These are phyloP conservation scores for Pristiophorus japonicus DNA, from an alignment of 2,113 vertebrate species.

Conservation along the genomic window DNA sequence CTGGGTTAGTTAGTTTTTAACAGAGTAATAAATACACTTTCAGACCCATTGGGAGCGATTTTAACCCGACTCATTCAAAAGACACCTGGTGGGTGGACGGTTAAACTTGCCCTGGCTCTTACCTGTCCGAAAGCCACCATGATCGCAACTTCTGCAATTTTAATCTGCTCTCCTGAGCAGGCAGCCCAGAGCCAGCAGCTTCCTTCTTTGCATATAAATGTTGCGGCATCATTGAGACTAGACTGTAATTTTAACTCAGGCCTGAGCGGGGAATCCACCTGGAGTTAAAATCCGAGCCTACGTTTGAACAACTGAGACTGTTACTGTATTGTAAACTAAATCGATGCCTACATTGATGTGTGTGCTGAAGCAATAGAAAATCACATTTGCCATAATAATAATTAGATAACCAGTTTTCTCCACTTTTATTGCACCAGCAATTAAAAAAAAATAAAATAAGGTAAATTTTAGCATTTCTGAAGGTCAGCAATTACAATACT, in stretches of 20 bases:
- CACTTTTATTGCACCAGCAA: neutral
- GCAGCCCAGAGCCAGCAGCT: too few species aligned
- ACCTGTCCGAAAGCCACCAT: too few species aligned
- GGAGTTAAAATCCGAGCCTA: neutral
- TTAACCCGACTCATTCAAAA: too few species aligned
- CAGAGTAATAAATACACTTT: neutral
- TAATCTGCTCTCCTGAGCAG: too few species aligned
- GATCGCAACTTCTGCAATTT: too few species aligned
- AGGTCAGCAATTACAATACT: neutral
- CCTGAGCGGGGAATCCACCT: too few species aligned
- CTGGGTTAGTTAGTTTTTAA: neutral
- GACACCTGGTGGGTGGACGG: too few species aligned
- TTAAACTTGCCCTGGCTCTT: too few species aligned
- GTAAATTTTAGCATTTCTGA: neutral
- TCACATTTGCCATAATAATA: neutral
- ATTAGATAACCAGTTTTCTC: neutral
- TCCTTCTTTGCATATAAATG: too few species aligned
- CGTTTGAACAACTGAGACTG: neutral
- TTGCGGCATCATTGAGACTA: too few species aligned
- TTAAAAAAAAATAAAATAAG: neutral
- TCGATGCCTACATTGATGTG: neutral
- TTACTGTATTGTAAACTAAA: neutral
- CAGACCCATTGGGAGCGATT: too few species aligned
- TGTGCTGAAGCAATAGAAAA: neutral
- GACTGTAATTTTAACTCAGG: too few species aligned